These are phyloP conservation scores for Novumbra hubbsi DNA, from an alignment of 2,797 vertebrate genomes.

Conservation along the genomic window DNA sequence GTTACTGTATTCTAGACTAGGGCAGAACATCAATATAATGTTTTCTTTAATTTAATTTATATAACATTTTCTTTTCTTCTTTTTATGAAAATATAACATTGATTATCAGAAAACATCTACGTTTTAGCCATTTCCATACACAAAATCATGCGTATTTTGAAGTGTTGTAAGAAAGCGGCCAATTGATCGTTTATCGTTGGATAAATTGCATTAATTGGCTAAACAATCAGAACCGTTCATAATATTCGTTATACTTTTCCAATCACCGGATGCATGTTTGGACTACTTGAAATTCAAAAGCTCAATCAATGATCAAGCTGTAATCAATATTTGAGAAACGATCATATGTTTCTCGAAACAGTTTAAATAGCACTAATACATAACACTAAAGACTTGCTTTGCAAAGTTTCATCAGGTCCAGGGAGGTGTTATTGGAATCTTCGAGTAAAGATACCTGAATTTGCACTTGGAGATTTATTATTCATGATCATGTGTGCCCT, in stretches of 20 bases:
- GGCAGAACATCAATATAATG: neutral
- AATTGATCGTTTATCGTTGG: neutral
- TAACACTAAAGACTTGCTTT: neutral
- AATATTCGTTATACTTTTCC: neutral
- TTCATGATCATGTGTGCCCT: neutral
- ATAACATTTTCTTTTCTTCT: neutral
- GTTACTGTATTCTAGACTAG: neutral
- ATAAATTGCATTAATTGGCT: neutral
- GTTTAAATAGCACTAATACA: neutral
- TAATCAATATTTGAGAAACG: neutral
- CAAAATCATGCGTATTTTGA: neutral
- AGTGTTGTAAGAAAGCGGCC: neutral
- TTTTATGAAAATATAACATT: neutral
- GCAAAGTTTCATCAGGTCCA: neutral
- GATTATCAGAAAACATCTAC: neutral
- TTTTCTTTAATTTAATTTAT: neutral
- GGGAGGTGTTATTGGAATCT: neutral
- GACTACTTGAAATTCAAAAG: neutral
- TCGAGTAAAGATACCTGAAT: neutral
- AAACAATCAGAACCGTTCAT: neutral
- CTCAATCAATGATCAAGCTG: conserved; percentile 1
- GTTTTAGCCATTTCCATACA: neutral
- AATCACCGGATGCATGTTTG: neutral
- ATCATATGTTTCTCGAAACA: neutral
- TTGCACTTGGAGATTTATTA: neutral